Conservation (phyloP, 2,888 invertebrate species). For the Cephus nigrinus region DNA sequence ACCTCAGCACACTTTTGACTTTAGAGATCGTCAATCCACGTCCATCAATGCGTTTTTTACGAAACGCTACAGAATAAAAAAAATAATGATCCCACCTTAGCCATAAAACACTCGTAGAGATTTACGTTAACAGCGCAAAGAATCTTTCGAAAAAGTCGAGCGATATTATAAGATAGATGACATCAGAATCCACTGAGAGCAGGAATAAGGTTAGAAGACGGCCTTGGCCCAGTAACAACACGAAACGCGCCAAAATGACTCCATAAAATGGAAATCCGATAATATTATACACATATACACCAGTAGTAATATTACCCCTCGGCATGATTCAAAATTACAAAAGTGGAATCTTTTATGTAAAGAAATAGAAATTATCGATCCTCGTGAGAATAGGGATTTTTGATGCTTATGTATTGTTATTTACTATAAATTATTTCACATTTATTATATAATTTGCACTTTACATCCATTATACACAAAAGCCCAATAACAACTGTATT, state of each 20-base stretch:
- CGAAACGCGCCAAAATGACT: not conserved
- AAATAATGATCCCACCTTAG: not conserved
- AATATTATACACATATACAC: not conserved
- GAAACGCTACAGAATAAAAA: not conserved
- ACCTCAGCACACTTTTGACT: not conserved
- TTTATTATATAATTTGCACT: no score
- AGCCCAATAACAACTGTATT: no score
- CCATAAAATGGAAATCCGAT: not conserved
- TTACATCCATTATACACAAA: no score
- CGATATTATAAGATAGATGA: conserved; percentile 1
- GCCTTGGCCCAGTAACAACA: conserved; percentile 3
- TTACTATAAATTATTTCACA: no score
- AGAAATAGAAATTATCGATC: not conserved
- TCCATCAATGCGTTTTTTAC: not conserved
- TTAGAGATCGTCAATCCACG: not conserved
- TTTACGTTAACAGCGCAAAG: not conserved
- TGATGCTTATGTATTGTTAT: no score
- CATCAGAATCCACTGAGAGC: not conserved
- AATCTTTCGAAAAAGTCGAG: not conserved
- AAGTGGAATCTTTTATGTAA: not conserved
- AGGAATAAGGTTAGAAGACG: conserved; percentile 4
- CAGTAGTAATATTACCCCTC: not conserved
- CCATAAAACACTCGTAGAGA: not conserved
- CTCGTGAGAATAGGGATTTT: not conserved
- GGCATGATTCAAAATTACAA: not conserved